These are phyloP conservation scores for Hylomyscus alleni DNA, from an alignment of 2,797 vertebrate species.

Conservation along the genomic window DNA sequence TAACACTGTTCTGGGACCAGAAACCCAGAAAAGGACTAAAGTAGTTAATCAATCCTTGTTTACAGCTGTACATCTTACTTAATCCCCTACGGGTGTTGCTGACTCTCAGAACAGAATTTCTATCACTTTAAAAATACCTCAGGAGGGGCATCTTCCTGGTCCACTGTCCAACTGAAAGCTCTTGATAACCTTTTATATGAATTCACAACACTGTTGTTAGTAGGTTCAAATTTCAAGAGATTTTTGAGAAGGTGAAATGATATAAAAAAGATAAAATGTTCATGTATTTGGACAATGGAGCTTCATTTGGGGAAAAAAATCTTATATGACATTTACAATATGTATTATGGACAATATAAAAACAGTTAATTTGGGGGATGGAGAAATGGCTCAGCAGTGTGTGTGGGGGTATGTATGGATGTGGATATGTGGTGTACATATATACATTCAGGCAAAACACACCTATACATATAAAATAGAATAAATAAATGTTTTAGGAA, in stretches of 20 bases:
- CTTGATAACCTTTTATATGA: neutral
- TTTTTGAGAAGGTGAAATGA: neutral
- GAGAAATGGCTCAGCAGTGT: neutral
- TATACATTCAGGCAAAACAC: neutral
- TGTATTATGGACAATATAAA: neutral
- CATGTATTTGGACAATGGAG: neutral
- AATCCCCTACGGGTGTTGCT: neutral
- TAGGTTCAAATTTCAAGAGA: neutral
- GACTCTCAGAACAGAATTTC: neutral
- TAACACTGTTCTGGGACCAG: neutral
- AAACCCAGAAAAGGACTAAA: neutral
- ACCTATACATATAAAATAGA: neutral
- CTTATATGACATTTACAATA: neutral
- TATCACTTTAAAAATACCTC: neutral
- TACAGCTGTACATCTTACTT: neutral
- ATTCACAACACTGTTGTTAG: neutral
- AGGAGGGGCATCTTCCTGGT: neutral
- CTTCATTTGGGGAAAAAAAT: slow-evolving; percentile 9
- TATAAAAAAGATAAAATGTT: neutral
- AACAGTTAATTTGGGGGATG: neutral
- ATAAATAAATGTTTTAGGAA: neutral
- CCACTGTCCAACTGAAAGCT: neutral
- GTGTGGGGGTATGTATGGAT: no score
- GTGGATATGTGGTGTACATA: neutral
- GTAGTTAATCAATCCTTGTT: neutral